Evolutionary conservation across 1,140 invertebrate species (phyloP).

Genomic region (Bombus waltoni): DNA sequence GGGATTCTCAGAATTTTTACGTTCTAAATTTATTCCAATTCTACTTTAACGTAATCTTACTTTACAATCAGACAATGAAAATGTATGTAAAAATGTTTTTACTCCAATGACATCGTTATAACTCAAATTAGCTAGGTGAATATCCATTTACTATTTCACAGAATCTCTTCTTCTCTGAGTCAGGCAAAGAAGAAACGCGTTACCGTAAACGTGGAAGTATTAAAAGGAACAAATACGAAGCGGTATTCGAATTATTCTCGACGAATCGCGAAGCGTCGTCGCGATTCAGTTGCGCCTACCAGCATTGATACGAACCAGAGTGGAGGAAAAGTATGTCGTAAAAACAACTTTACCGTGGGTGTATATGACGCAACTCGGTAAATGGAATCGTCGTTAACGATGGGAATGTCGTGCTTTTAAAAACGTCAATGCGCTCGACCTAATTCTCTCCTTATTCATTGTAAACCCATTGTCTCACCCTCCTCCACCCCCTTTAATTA

Average conservation of each 20-base stretch:
- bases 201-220: background rate
- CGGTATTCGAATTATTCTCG: background rate
- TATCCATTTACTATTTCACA: background rate
- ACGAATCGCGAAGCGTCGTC: background rate
- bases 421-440: constrained; percentile 40
- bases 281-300: background rate
- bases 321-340: background rate
- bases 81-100: background rate
- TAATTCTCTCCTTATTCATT: constrained; percentile 36
- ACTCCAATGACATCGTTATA: background rate
- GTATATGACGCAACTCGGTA: background rate
- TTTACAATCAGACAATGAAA: background rate
- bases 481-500: constrained; percentile 32
- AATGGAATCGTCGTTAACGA: constrained; percentile 31
- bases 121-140: background rate
- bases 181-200: background rate
- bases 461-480: constrained; percentile 24
- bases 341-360: constrained; percentile 9
- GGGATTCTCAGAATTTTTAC: background rate
- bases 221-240: background rate
- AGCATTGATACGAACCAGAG: background rate
- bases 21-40: too few relatives aligned
- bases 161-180: too few relatives aligned
- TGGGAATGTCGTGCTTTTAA: constrained; percentile 8
- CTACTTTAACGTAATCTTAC: background rate